phyloP scores from a whole-genome alignment of 2,113 vertebrate genomes.

The human region DNA sequence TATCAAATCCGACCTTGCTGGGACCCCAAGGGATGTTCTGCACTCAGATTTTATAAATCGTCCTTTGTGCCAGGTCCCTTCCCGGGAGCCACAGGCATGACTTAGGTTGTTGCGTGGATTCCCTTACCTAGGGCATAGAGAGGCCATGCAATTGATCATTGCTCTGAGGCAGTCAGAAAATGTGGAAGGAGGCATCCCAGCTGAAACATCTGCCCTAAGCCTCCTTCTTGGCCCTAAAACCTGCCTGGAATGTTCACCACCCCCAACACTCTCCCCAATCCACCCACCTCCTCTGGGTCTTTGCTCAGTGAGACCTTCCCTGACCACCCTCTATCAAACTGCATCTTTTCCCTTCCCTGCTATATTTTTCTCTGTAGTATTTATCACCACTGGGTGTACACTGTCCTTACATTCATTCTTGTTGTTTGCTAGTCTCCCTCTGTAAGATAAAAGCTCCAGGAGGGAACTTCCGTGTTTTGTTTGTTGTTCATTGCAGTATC shows the following conservation, averaged over 20 bases:
- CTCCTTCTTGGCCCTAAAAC: neutral
- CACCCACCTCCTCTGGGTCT: neutral
- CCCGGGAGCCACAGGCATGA: too few species aligned
- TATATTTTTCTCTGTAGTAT: neutral
- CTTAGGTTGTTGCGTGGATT: neutral
- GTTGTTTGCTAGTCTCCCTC: too few species aligned
- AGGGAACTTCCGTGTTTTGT: neutral
- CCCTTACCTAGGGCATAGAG: neutral
- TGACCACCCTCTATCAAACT: too few species aligned
- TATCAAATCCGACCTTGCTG: too few species aligned
- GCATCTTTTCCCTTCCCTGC: neutral
- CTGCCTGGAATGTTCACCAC: neutral
- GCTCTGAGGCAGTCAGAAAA: neutral
- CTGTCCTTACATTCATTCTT: neutral
- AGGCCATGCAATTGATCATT: too few species aligned
- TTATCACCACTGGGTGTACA: neutral
- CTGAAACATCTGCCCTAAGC: neutral
- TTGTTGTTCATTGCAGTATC: too few species aligned
- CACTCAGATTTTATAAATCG: neutral
- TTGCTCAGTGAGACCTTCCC: neutral
- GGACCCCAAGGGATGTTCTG: rapidly evolving
- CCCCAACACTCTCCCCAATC: rapidly evolving
- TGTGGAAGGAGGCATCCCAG: too few species aligned
- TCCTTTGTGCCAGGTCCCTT: neutral
- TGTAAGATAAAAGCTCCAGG: neutral